Evolutionary conservation across 2,888 invertebrate species (phyloP).

Genomic region (Ichneumoninae sp.): DNA sequence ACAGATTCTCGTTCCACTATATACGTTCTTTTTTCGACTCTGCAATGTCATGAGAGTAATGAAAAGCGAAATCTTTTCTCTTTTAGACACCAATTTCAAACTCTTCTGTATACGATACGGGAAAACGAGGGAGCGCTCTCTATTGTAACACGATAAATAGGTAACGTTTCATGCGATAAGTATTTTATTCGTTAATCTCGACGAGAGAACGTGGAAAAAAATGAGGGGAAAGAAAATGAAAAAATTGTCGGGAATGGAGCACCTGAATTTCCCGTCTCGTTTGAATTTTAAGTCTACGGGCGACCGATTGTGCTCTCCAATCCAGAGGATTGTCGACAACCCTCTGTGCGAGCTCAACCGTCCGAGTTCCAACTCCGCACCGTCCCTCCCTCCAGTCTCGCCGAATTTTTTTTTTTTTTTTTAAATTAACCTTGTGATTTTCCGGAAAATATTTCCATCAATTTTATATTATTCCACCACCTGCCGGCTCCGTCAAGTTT

Average conservation of each 20-base stretch:
- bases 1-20: not conserved
- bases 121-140: constrained; percentile 22
- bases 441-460: not conserved
- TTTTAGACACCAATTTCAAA: not conserved
- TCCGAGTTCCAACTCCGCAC: not conserved
- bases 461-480: not conserved
- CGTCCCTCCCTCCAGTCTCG: not conserved
- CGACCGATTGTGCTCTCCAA: constrained; percentile 31
- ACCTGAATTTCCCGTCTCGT: constrained; percentile 53
- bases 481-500: not conserved
- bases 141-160: constrained; percentile 21
- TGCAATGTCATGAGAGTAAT: not conserved
- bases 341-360: constrained; percentile 4
- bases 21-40: not conserved
- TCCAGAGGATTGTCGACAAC: constrained; percentile 34
- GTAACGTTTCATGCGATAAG: constrained; percentile 24
- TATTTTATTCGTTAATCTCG: constrained; percentile 43
- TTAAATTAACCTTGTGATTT: not conserved
- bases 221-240: constrained; percentile 22
- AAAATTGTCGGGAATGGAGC: constrained; percentile 23
- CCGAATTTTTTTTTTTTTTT: constrained; percentile 5
- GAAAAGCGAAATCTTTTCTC: not conserved
- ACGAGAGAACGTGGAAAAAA: not conserved
- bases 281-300: constrained; percentile 39
- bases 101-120: not conserved